Evolutionary conservation across 2,113 vertebrate genomes (phyloP), one percentile per base, ranked within the genome.

Genomic region (Rhipidura dahli): DNA sequence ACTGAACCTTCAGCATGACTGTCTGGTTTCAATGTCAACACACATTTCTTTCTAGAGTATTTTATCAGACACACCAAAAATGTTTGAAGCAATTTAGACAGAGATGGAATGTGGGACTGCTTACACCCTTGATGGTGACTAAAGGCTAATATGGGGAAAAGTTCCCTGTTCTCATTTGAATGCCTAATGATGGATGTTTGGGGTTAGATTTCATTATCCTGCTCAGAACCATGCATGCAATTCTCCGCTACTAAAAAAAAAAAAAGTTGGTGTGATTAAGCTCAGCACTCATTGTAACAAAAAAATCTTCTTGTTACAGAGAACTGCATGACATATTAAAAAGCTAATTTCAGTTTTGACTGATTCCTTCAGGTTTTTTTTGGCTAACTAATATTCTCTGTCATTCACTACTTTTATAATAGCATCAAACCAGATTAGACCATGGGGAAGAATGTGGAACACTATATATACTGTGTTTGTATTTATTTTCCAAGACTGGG

Each of bases 21-120:
- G 90, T 56, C 95, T 96, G 65, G 89, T 93, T 89, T 93, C 95
- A 87, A 56, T 87, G 87, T 94, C 89, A 95, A 83, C 49, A 87
- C 47, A 49, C 82, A 89, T 87, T 72, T 96, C 31, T 79, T 83
- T 77, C 68, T 77, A 39, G 64, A 60, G 31, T 77, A 84, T 88
- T 69, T 93, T 40, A 75, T 45, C 71, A 22, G 16, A 79, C 54
- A 70, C 63, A 65, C 3, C 24, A 27, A 89, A 94, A 66, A 61
- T 50, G 21, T 93, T 64, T 81, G 39, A 83, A 87, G n/a, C 49
- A 35, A 72, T 79, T 87, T 54, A 79, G 49, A 86, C 61, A 93
- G 65, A 80, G 30, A 45, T 70, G 15, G 53, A 87, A 44, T 59
- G 18, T 54, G 9, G 27, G 15, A 75, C 54, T 59, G 26, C 44